Base-by-base conservation (phyloP, 2,113 vertebrate species). In the Brienomyrus longianalis region DNA sequence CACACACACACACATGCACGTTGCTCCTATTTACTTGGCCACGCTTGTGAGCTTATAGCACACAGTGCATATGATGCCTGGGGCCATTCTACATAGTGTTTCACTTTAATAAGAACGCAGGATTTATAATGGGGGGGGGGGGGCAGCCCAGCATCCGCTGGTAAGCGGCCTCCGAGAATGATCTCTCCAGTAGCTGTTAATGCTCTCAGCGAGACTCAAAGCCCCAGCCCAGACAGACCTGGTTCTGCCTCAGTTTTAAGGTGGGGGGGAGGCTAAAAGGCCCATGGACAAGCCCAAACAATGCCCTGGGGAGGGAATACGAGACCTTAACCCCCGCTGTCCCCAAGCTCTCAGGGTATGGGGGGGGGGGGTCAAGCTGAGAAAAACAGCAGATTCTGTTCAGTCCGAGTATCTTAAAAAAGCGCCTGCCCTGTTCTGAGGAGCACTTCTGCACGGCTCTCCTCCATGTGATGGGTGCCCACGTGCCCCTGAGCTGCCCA, bases 161-260 rank as follows among this genome's bases (percentile, higher is more conserved):
- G 90, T 90, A 91, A 11, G 19, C 15, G 27, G 23, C 48, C 90
- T 86, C 31, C 5, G 11, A 17, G 84, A 54, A 87, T 80, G 80
- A 74, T 89, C 43, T 89, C 91, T 92, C 90, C 91, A 93, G 90
- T 90, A 92, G 92, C 91, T 86, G 86, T 91, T 91, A 90, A 91
- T 91, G 90, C 91, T 91, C 92, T 91, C 90, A 93, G 92, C 93
- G 89, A 92, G 52, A 54, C 1, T 17, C 52, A 54, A 0, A 54
- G 62, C 88, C 90, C 52, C 54, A 70, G 89, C 89, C 6, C 87
- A 89, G 90, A 92, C 90, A 91, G 92, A 74, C 10, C 11, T 3
- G 84, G 91, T 83, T 94, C 94, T 90, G 31, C 27, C 50, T 10
- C 83, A 94, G 94, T 94, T 94, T 95, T 94, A 95, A 93, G 92